phyloP scores from a whole-genome alignment of 2,888 invertebrate species.

The Drosophila demipolita region DNA sequence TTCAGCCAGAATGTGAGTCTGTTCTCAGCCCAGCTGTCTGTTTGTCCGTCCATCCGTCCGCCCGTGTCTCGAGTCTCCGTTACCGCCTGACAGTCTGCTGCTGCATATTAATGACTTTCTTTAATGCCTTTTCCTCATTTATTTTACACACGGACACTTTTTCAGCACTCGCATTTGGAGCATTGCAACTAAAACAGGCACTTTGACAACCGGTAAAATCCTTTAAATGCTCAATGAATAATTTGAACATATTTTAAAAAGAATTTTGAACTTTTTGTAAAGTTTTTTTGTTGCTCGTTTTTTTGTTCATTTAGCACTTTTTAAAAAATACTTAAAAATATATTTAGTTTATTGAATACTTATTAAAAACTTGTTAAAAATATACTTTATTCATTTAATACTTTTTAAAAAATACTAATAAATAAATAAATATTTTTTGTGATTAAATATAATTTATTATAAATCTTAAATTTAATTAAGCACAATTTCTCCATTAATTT shows the following conservation, averaged over 20 bases:
- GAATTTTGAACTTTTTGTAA: not conserved
- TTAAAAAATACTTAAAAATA: not conserved
- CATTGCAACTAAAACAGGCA: slow-evolving; percentile 26
- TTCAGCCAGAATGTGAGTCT: slow-evolving; percentile 28
- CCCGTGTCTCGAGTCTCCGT: slow-evolving; percentile 43
- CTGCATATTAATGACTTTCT: slow-evolving; percentile 81
- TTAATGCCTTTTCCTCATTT: slow-evolving; percentile 81
- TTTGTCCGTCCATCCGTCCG: slow-evolving; percentile 26
- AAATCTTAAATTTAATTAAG: not conserved
- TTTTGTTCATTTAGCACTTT: not conserved
- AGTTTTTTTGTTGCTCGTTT: no score
- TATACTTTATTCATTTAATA: not conserved
- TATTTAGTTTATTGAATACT: not conserved
- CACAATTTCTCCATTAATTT: not conserved
- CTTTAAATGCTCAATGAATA: not conserved
- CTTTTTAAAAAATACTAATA: not conserved
- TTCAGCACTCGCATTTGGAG: slow-evolving; percentile 34
- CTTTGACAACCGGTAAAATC: slow-evolving; percentile 19
- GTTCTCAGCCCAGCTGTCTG: slow-evolving; percentile 67
- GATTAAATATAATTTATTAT: not conserved
- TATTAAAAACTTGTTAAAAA: not conserved
- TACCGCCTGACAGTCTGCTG: slow-evolving; percentile 81
- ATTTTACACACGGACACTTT: slow-evolving; percentile 74
- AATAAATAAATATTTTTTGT: not conserved
- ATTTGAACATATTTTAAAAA: not conserved